Base-by-base conservation (phyloP, 2,797 vertebrate species). In the Coregonus ussuriensis region DNA sequence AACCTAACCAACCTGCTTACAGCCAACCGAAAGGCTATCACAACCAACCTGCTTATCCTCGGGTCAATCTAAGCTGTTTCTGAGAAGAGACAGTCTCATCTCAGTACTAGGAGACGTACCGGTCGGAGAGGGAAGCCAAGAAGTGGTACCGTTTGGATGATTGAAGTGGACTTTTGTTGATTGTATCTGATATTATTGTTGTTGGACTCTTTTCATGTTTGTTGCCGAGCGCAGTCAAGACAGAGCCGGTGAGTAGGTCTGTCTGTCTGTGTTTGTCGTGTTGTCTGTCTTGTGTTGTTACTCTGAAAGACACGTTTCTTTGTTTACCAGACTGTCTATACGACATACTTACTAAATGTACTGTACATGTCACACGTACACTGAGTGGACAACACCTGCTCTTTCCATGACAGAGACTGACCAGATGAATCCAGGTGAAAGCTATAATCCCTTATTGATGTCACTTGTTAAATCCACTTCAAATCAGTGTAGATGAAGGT, bases 211-310 rank as follows among this genome's bases (percentile, higher is more conserved):
- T 56, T 71, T 51, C 51, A 69, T 81, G 62, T 16, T 87, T 85
- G 82, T 82, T 72, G 72, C 63, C 72, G n/a, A 9, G 69, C 68
- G 65, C 73, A 80, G 80, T 47, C 69, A 77, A 77, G 74, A 74
- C 69, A 56, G 63, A 70, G 75, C 66, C 53, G 74, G 75, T 82
- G 47, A 72, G 82, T 31, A 3, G 4, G 25, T 6, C 15, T 75
- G n/a, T 29, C 68, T 41, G 37, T 9, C 37, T 41, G 37, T 41
- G 37, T 41, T 6, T 47, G 41, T 47, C 9, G 31, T 47, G 41
- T 1, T 15, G 15, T 18, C 53, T 59, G 29, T 11, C n/a, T 63
- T 63, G 29, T 25, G 16, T n/a, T 16, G 29, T 13, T 9, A 59
- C 6, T 37, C 41, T 78, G 85, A 82, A 81, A 25, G 13, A 5